Evolutionary conservation across 2,113 vertebrate genomes (phyloP).

Genomic region (Leptocoma aspasia): DNA sequence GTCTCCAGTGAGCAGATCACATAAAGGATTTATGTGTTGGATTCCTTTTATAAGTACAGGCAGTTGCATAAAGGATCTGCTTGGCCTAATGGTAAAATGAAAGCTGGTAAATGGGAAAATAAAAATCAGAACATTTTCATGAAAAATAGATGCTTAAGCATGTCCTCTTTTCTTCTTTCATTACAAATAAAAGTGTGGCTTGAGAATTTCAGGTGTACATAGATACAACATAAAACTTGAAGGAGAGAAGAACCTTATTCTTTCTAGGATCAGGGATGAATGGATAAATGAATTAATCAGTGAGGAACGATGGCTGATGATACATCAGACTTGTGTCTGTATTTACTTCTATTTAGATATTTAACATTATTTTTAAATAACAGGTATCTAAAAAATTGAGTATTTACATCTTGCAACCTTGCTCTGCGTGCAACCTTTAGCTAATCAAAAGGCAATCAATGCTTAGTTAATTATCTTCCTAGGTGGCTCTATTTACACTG

Average conservation of each 20-base stretch:
- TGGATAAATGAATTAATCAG: neutral
- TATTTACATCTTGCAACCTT: neutral
- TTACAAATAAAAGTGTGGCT: neutral
- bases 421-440: neutral
- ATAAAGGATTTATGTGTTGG: neutral
- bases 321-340: neutral
- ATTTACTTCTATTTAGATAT: neutral
- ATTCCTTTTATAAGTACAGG: neutral
- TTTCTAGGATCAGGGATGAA: neutral
- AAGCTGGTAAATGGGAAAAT: neutral
- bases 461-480: neutral
- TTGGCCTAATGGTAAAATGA: neutral
- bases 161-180: neutral
- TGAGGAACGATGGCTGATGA: neutral
- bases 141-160: fast-evolving
- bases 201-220: neutral
- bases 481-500: fast-evolving
- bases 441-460: neutral
- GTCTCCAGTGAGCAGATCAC: neutral
- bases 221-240: neutral
- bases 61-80: neutral
- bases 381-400: fast-evolving
- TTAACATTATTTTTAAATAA: neutral
- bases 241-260: neutral
- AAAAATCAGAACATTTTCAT: neutral